Percentiles rank a stretch among this genome's conserved stretches.
These are phyloP conservation scores for Ammospiza caudacuta DNA, from an alignment of 2,113 vertebrate species.

Conservation along the genomic window DNA sequence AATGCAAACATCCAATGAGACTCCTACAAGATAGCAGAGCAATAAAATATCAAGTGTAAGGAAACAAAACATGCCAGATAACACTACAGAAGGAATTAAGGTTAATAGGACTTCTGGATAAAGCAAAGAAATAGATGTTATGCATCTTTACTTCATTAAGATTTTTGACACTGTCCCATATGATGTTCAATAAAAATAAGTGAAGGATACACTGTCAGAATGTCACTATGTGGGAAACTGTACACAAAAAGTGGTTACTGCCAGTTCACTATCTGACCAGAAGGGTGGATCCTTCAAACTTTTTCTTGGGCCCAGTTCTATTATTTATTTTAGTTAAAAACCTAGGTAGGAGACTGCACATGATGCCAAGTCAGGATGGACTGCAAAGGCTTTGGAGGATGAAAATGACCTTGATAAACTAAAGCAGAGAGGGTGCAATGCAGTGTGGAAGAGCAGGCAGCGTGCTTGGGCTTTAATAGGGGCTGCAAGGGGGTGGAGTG, in stretches of 20 bases:
- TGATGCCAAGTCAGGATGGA: neutral
- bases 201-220: neutral
- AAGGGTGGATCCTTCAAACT: neutral
- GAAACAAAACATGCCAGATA: neutral
- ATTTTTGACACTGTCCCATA: neutral
- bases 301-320: neutral
- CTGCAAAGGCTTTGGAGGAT: neutral
- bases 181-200: neutral
- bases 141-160: neutral
- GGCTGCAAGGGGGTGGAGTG: neutral
- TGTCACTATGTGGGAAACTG: neutral
- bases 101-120: slow-evolving; percentile 1
- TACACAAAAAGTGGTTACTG: neutral
- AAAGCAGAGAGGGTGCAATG: neutral
- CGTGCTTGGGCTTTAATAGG: rapidly evolving
- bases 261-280: neutral
- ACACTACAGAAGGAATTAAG: neutral
- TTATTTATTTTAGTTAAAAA: neutral
- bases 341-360: neutral
- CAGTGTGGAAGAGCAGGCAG: neutral
- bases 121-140: neutral
- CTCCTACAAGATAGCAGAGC: neutral
- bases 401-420: neutral
- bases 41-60: neutral
- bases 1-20: neutral